phyloP scores from a whole-genome alignment of 2,888 invertebrate genomes.

The Amiota minor region DNA sequence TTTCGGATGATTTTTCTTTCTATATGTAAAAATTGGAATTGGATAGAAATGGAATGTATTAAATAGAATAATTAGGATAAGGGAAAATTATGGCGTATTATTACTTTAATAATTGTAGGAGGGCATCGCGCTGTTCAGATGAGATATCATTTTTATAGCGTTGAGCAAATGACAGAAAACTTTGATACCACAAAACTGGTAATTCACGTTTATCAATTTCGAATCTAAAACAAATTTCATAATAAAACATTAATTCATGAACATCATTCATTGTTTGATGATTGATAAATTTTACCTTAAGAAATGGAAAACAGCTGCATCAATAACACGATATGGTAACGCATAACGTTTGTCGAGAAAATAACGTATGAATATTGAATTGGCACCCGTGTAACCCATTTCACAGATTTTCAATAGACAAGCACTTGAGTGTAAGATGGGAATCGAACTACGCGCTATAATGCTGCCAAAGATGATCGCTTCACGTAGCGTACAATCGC shows the following conservation, averaged over 20 bases:
- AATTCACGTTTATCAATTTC: constrained; percentile 86
- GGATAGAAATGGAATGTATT: neutral
- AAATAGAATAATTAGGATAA: neutral
- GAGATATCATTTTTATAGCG: constrained; percentile 96
- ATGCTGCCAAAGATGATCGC: constrained; percentile 96
- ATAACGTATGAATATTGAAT: constrained; percentile 93
- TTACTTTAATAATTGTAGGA: constrained; percentile 81
- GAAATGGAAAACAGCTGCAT: constrained; percentile 95
- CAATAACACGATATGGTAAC: constrained; percentile 94
- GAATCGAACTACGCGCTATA: constrained; percentile 91
- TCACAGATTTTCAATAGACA: constrained; percentile 96
- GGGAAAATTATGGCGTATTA: too few relatives aligned
- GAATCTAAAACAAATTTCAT: constrained; percentile 78
- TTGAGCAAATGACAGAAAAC: constrained; percentile 93
- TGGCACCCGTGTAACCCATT: constrained; percentile 97
- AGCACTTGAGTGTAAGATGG: constrained; percentile 94
- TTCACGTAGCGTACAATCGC: constrained; percentile 95
- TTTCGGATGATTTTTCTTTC: constrained; percentile 72
- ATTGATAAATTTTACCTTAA: constrained; percentile 78
- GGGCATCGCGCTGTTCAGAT: constrained; percentile 90
- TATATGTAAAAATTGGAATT: constrained; percentile 40
- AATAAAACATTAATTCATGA: neutral
- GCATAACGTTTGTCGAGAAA: constrained; percentile 98
- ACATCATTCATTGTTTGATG: neutral
- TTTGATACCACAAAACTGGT: constrained; percentile 98